A percentile compares a stretch with the other conserved stretches of the same genome.
phyloP scores from a whole-genome alignment of 1,140 invertebrate species.

The Harlomillsia oculata region DNA sequence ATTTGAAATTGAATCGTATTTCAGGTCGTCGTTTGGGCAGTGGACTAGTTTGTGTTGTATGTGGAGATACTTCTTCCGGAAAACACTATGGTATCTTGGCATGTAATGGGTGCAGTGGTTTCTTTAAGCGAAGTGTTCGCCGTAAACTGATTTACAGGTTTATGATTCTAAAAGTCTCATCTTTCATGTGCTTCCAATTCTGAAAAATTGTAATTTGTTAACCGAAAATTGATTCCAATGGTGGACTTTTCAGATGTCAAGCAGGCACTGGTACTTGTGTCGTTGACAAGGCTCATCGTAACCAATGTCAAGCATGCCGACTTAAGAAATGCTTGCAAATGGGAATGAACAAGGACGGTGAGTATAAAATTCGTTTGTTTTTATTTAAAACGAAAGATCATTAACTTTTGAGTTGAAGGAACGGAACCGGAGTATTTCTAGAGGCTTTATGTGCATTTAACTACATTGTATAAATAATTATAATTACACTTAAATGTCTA shows the following conservation, averaged over 20 bases:
- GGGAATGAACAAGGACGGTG: slow-evolving; percentile 99
- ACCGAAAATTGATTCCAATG: too few relatives aligned
- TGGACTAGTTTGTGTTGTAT: slow-evolving; percentile 84
- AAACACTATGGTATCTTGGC: slow-evolving; percentile 99
- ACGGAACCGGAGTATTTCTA: neutral
- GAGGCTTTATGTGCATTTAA: neutral
- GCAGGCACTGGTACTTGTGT: slow-evolving; percentile 89
- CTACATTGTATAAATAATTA: neutral
- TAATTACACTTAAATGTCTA: neutral
- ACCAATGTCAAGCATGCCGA: slow-evolving; percentile 95
- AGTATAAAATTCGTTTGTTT: slow-evolving; percentile 40
- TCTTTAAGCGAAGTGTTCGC: slow-evolving; percentile 94
- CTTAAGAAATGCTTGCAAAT: slow-evolving; percentile 96
- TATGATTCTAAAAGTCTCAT: neutral
- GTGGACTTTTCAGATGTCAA: slow-evolving; percentile 90
- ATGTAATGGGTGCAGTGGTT: slow-evolving; percentile 97
- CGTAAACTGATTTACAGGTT: slow-evolving; percentile 95
- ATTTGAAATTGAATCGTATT: too few relatives aligned
- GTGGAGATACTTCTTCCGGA: slow-evolving; percentile 91
- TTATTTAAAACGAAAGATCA: slow-evolving; percentile 5
- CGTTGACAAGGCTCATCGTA: slow-evolving; percentile 96
- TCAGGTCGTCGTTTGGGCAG: slow-evolving; percentile 35
- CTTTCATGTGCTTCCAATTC: neutral
- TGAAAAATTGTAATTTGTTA: too few relatives aligned
- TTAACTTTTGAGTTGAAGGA: neutral